phyloP scores from a whole-genome alignment of 2,888 invertebrate genomes.

The Aradus depressus region DNA sequence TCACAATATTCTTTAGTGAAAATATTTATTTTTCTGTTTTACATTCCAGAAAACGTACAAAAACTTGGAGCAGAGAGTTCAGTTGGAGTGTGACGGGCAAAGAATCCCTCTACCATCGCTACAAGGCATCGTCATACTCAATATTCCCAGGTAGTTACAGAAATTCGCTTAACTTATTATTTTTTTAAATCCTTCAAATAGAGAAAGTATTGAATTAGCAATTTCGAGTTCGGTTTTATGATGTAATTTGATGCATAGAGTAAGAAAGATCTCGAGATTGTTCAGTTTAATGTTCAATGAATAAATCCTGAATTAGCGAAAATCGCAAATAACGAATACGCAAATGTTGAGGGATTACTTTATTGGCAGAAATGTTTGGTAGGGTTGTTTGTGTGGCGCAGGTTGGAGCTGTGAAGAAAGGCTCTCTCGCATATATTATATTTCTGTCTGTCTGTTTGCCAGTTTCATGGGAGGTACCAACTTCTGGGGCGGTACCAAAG shows the following conservation, averaged over 20 bases:
- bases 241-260: no score
- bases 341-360: no score
- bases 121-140: conserved; percentile 92
- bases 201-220: not conserved
- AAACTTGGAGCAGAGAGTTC: conserved; percentile 89
- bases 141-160: conserved; percentile 66
- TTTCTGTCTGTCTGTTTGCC: conserved; percentile 31
- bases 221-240: not conserved
- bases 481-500: conserved; percentile 93
- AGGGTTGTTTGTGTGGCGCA: no score
- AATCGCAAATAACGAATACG: no score
- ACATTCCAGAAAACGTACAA: conserved; percentile 82
- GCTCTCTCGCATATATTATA: no score
- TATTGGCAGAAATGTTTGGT: no score
- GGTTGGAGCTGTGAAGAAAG: no score
- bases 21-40: conserved; percentile 9
- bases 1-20: not conserved
- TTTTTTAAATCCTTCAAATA: not conserved
- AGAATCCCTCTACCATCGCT: conserved; percentile 88
- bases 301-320: no score
- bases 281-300: no score
- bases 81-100: conserved; percentile 91
- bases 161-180: not conserved
- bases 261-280: no score
- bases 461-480: conserved; percentile 98